Base-by-base conservation (phyloP, 2,888 invertebrate species). In the Aphrophora alni region DNA sequence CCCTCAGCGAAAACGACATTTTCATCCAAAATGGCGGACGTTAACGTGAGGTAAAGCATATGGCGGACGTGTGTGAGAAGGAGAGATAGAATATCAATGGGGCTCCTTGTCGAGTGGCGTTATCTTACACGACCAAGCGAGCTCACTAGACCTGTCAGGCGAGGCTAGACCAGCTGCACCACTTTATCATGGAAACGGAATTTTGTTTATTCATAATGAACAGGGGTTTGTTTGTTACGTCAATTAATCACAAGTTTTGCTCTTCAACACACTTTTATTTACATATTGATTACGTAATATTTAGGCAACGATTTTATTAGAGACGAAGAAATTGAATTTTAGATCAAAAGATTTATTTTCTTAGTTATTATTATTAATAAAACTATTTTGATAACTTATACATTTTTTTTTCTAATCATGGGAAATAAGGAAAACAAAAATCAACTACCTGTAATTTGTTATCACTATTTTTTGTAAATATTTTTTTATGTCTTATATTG, bases 1-100 rank as follows among this genome's bases (percentile, higher is more conserved):
- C 59, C 59, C 59, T 59, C 21, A 8, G 21, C 1, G 59, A 21
- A 59, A 59, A 59, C 59, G 59, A 59, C 59, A 59, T 12, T 59
- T 59, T 59, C 59, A 59, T 59, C 59, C 59, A 59, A 59, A 21
- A 59, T 59, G 59, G 59, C 59, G 59, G 59, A 59, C 59, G n/a
- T 21, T 21, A 59, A 59, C 5, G 59, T 12, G 44, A 44, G 14
- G 17, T 59, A 59, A 33, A 33, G 33, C 33, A 33, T 33, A 33
- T 59, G 59, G 59, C 59, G 59, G 59, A 59, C 59, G 4, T 21
- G 44, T 44, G 44, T 10, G 44, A 44, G 44, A 59, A 21, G 21
- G 59, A n/a, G 44, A 44, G 44, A 44, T 59, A 59, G 59, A 59
- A 59, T 59, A 59, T 59, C 59, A 59, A 59, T 21, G 59, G 59